Percentiles rank a stretch among this genome's conserved stretches.
phyloP scores from a whole-genome alignment of 2,113 vertebrate genomes.

The Balaenoptera acutorostrata region DNA sequence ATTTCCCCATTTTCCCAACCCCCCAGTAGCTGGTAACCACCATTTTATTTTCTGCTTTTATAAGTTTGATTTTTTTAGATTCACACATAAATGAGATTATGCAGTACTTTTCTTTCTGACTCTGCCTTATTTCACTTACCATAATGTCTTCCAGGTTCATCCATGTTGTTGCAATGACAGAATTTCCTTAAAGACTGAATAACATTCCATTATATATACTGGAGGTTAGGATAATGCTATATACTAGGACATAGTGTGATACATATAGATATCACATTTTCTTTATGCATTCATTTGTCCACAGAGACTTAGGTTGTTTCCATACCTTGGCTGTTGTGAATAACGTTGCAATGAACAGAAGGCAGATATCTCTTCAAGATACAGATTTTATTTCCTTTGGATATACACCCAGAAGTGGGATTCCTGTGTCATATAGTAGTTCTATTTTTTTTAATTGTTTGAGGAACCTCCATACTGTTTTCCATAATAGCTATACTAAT shows the following conservation, averaged over 20 bases:
- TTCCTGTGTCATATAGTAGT: not conserved
- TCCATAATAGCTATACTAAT: not conserved
- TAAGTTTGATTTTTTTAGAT: not conserved
- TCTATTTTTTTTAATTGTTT: not conserved
- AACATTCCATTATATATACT: not conserved
- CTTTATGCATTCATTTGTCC: not conserved
- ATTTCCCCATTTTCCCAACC: not conserved
- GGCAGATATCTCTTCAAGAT: not conserved
- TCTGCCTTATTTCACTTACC: not conserved
- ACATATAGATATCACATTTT: not conserved
- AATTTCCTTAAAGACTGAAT: not conserved
- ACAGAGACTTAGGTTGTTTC: not conserved
- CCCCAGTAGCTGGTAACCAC: not conserved
- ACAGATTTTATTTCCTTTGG: not conserved
- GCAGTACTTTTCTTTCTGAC: not conserved
- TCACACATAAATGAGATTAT: not conserved
- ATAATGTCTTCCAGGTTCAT: not conserved
- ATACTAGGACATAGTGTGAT: not conserved
- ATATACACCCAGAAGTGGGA: not conserved
- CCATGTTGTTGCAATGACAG: not conserved
- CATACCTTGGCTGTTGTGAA: not conserved
- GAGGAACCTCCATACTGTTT: not conserved
- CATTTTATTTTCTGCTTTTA: not conserved
- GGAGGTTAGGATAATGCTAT: not conserved
- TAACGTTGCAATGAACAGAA: not conserved